Conservation (phyloP, 35 echinoderm and acorn worm genomes). For the Heliocidaris tuberculata region DNA sequence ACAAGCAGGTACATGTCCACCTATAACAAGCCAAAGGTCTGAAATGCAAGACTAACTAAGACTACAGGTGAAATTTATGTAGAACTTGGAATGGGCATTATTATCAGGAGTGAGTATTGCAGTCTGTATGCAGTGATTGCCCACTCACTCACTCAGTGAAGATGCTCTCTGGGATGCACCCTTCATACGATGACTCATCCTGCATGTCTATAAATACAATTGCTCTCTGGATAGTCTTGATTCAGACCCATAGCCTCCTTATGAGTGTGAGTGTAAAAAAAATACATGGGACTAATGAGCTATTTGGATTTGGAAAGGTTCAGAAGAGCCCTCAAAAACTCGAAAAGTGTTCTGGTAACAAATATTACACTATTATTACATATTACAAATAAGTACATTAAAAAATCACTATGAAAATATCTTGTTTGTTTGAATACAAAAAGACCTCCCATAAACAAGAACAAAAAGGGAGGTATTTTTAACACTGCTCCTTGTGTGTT, state of each 20-base stretch:
- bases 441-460: too few species aligned
- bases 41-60: neutral
- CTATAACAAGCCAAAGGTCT: too few species aligned
- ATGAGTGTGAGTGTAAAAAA: neutral
- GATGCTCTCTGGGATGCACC: slow-evolving; percentile 18
- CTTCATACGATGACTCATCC: slow-evolving; percentile 11
- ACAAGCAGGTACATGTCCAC: too few species aligned
- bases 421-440: neutral
- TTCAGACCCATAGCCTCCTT: neutral
- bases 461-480: too few species aligned
- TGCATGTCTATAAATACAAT: neutral
- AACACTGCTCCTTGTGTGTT: too few species aligned
- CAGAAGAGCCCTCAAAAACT: neutral
- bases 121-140: neutral
- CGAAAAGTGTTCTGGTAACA: neutral
- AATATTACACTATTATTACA: too few species aligned
- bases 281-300: neutral
- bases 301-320: neutral
- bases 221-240: slow-evolving; percentile 16
- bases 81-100: neutral
- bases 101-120: neutral
- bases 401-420: neutral
- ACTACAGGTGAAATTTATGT: neutral
- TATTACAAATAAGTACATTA: neutral
- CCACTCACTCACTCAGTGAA: neutral